phyloP scores from a whole-genome alignment of 1,140 invertebrate genomes.

The Temnothorax longispinosus region DNA sequence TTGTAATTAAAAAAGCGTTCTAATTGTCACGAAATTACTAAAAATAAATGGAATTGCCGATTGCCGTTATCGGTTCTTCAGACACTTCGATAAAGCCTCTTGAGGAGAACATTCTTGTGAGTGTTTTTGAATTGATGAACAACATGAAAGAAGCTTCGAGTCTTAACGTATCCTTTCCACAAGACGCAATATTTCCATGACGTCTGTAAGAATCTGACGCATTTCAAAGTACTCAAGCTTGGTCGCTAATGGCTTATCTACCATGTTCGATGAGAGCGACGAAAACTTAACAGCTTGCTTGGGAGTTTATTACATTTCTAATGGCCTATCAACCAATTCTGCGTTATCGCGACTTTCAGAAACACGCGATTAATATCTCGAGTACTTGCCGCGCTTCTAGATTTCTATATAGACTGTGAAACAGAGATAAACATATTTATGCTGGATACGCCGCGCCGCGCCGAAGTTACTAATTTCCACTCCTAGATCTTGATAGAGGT shows the following conservation, averaged over 20 bases:
- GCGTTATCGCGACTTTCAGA: constrained; percentile 45
- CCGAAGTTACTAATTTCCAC: constrained; percentile 21
- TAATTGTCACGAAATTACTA: background rate
- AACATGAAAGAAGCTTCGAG: background rate
- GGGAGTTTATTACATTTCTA: constrained; percentile 47
- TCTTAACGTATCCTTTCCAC: background rate
- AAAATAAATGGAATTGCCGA: background rate
- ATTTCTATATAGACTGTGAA: constrained; percentile 20
- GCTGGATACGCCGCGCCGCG: background rate
- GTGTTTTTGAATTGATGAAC: background rate
- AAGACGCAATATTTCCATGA: constrained; percentile 13
- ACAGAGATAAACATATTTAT: constrained; percentile 27
- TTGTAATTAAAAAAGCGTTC: background rate
- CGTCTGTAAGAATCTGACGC: background rate
- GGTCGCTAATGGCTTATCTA: constrained; percentile 20
- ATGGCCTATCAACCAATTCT: background rate
- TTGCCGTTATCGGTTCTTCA: background rate
- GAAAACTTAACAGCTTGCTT: constrained; percentile 59
- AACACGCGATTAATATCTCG: constrained; percentile 42
- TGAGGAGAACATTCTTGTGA: background rate
- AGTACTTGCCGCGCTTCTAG: constrained; percentile 41
- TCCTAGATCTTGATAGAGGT: background rate
- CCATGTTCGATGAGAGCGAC: constrained; percentile 46
- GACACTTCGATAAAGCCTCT: background rate
- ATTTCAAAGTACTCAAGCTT: constrained; percentile 6